Evolutionary conservation across 2,113 vertebrate species (phyloP), one percentile per base, ranked within the genome.

Genomic region (Triplophysa siluroides): DNA sequence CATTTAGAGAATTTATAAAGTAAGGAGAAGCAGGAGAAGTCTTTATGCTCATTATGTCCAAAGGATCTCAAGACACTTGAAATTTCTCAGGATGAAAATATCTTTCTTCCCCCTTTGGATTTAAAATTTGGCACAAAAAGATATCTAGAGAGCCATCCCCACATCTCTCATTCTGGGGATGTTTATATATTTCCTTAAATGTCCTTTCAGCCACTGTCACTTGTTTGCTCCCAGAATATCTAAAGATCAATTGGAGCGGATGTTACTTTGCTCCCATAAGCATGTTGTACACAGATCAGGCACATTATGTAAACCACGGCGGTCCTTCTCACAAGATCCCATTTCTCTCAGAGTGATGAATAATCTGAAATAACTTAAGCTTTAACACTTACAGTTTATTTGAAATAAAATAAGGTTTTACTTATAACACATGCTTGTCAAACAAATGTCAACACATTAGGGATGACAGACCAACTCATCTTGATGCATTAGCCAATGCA

Each of bases 1-100:
- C 7, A 8, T 58, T 8, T 9, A 58, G n/a, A 58, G 14, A 58
- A 0, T 8, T 18, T 1, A 58, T 8, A 58, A 58, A 16, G 21
- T 18, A 19, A 21, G n/a, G 14, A 56, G 19, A 8, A 21, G 7
- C n/a, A 58, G 16, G 21, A 63, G 21, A 45, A 60, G 21, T 11
- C 12, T 24, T 43, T 72, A 52, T 52, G 41, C 75, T 73, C 81
- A 77, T 52, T 70, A 66, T 60, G 10, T 61, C 41, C 58, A 75
- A 82, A 62, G 69, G 68, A 61, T 78, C 69, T 78, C 81, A 45
- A 56, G 58, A 79, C 77, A 79, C 71, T 69, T 83, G 68, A 61
- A 41, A 23, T 79, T 83, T 83, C 70, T 83, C 81, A 83, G 54
- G 76, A 83, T 83, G 76, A 69, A 83, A 83, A 74, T 82, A 78